Conservation (phyloP, 2,888 invertebrate genomes). For the Hirtodrosophila alboralis region DNA sequence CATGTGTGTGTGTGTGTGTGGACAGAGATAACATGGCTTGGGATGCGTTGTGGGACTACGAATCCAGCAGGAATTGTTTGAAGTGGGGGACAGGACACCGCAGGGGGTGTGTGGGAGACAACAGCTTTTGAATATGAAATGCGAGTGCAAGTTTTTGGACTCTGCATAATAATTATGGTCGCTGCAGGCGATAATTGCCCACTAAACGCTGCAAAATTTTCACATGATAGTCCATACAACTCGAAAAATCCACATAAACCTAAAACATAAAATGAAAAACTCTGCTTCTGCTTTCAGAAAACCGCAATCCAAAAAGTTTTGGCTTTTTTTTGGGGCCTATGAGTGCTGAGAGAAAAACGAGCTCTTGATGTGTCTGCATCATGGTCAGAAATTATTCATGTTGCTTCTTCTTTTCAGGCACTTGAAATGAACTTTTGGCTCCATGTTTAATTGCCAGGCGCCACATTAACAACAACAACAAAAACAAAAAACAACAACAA, state of each 20-base stretch:
- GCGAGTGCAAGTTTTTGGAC: constrained; percentile 68
- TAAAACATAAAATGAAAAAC: constrained; percentile 33
- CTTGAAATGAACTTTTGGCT: constrained; percentile 48
- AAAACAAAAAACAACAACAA: constrained; percentile 12
- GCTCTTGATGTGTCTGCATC: constrained; percentile 36
- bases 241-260: constrained; percentile 58
- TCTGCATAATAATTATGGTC: constrained; percentile 71
- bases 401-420: constrained; percentile 16
- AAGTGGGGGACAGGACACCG: no score
- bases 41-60: constrained; percentile 26
- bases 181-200: constrained; percentile 78
- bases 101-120: neutral
- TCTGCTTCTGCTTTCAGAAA: no score
- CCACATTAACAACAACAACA: constrained; percentile 31
- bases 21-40: constrained; percentile 64
- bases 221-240: constrained; percentile 2
- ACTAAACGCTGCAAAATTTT: constrained; percentile 72
- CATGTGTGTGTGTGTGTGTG: constrained; percentile 71
- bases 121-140: constrained; percentile 70
- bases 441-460: constrained; percentile 68
- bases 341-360: constrained; percentile 18
- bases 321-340: constrained; percentile 48
- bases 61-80: no score
- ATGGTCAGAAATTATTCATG: constrained; percentile 66
- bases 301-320: constrained; percentile 43